Evolutionary conservation across 2,888 invertebrate species (phyloP), one percentile per base, ranked within the genome.

Genomic region (Pilophorus perplexus): DNA sequence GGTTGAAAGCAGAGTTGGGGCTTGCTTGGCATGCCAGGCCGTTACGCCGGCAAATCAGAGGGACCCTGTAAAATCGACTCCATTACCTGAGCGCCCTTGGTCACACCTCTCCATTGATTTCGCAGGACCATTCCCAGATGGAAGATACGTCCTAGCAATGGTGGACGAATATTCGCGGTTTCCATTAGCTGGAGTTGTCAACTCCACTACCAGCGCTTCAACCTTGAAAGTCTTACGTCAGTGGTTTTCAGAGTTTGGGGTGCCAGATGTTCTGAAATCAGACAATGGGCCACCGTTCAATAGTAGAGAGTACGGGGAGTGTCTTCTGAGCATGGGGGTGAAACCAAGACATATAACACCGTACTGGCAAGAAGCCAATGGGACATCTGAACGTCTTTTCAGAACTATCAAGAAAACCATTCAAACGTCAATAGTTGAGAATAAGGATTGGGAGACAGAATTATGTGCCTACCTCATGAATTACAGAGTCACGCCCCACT

Each of bases 181-280:
- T 16, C 54, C 33, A 5, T n/a, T 54, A 14, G 48, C n/a, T 2
- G 48, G n/a, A 6, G 25, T 23, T 22, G 25, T 48, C 2, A 2
- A 22, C 4, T 48, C 48, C 5, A 48, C 23, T 3, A 8, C 23
- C 14, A 14, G 23, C 2, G 6, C 48, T 23, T 48, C 48, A 3
- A 23, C 48, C 4, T 12, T 48, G 2, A 25, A 23, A 23, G 6
- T 23, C 6, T 3, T 48, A 3, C 18, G 25, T 4, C 18, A 25
- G 10, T 48, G 48, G 48, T 48, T 48, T n/a, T 23, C 14, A 3
- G 10, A 48, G 48, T 48, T 48, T 48, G 48, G 48, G n/a, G 48
- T 48, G 10, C 48, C 25, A 8, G 33, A 33, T 33, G 12, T 33
- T 33, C 33, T 33, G 6, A 33, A 33, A 12, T 33, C 33, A 33